Evolutionary conservation across 2,797 vertebrate species (phyloP).

Genomic region (Chaetodon trifasciatus): DNA sequence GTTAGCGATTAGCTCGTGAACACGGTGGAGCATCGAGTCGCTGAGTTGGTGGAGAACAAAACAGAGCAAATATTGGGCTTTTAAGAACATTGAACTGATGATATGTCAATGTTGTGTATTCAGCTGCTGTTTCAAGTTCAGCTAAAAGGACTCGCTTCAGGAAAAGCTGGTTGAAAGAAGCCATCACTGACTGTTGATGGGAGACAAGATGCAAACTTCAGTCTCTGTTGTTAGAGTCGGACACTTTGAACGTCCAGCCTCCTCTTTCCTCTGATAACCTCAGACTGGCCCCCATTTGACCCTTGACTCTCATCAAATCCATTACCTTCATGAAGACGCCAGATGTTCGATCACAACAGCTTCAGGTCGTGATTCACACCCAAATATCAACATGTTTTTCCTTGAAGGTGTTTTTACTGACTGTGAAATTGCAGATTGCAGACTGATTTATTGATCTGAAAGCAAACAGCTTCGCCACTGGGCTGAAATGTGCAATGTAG

Average conservation of each 20-base stretch:
- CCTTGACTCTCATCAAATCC: constrained; percentile 40
- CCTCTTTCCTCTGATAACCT: constrained; percentile 1
- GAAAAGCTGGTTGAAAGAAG: background rate
- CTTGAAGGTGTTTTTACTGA: background rate
- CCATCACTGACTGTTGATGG: background rate
- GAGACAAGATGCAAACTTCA: background rate
- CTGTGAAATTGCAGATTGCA: background rate
- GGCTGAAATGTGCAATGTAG: background rate
- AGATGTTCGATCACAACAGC: constrained; percentile 3
- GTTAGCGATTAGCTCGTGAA: too few species aligned
- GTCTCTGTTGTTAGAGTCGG: too few species aligned
- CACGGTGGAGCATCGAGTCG: too few species aligned
- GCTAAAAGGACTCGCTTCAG: background rate
- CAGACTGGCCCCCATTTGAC: constrained; percentile 11
- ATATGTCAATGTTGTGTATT: background rate
- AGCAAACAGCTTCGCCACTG: background rate
- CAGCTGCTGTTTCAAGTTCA: background rate
- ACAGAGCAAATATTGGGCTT: too few species aligned
- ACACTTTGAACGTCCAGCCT: background rate
- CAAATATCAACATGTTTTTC: background rate
- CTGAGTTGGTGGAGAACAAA: too few species aligned
- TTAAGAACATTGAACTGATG: too few species aligned
- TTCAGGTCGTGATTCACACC: background rate
- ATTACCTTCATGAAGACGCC: constrained; percentile 4
- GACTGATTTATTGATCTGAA: background rate